phyloP scores from a whole-genome alignment of 2,888 invertebrate species.

The Drosophila barbarae region DNA sequence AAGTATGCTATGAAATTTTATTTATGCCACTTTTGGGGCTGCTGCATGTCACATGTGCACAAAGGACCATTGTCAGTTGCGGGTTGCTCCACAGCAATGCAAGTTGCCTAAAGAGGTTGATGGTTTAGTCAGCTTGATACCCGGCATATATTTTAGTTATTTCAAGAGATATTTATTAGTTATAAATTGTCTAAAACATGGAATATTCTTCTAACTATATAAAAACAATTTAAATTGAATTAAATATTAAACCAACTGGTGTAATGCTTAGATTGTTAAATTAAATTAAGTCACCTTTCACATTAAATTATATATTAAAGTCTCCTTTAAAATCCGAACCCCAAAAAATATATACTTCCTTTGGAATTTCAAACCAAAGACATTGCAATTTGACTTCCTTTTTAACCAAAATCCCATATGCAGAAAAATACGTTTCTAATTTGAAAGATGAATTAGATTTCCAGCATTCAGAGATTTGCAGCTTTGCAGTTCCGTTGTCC shows the following conservation, averaged over 20 bases:
- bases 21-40: slow-evolving; percentile 68
- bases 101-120: not conserved
- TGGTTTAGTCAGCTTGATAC: not conserved
- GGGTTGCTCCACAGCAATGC: slow-evolving; percentile 11
- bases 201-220: not conserved
- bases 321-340: not conserved
- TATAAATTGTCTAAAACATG: accelerated
- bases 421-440: slow-evolving; percentile 58
- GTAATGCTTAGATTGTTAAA: too few relatives aligned
- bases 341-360: not conserved
- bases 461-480: slow-evolving; percentile 58
- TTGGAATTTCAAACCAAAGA: not conserved
- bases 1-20: slow-evolving; percentile 56
- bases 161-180: not conserved
- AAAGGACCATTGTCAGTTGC: slow-evolving; percentile 25
- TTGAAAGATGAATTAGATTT: slow-evolving; percentile 71
- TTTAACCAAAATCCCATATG: slow-evolving; percentile 23
- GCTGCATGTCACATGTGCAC: slow-evolving; percentile 55
- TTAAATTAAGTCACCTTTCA: not conserved
- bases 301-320: not conserved
- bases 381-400: slow-evolving; percentile 7
- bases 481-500: slow-evolving; percentile 52
- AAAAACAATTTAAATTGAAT: not conserved
- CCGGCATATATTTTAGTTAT: not conserved
- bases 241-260: not conserved